Conservation (phyloP, 1,140 invertebrate genomes). For the Drosophila santomea region DNA sequence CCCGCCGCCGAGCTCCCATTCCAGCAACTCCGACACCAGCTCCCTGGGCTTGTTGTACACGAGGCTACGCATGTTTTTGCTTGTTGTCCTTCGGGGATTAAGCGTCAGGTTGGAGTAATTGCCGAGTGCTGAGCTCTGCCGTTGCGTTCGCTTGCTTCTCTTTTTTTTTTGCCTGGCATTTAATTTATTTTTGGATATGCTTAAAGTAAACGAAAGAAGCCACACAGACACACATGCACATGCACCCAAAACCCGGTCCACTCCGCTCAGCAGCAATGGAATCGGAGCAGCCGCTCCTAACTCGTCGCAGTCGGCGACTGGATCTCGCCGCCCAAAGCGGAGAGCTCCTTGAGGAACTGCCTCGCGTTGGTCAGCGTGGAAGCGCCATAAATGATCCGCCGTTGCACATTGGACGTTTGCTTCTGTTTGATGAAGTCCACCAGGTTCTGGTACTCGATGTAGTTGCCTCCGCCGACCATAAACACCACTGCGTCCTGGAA, state of each 20-base stretch:
- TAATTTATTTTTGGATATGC: constrained; percentile 83
- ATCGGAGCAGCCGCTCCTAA: constrained; percentile 69
- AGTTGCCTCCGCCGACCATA: constrained; percentile 98
- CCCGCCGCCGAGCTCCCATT: constrained; percentile 21
- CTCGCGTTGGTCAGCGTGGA: constrained; percentile 96
- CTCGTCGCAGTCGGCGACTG: constrained; percentile 83
- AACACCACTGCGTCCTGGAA: constrained; percentile 98
- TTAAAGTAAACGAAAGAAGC: constrained; percentile 69
- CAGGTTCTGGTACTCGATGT: constrained; percentile 99
- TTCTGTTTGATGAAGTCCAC: constrained; percentile 96
- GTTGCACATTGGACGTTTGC: constrained; percentile 89
- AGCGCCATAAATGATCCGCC: constrained; percentile 97
- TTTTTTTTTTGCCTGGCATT: constrained; percentile 65
- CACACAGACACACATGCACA: constrained; percentile 43
- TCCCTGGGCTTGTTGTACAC: constrained; percentile 66
- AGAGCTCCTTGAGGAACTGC: constrained; percentile 96
- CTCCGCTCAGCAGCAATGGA: constrained; percentile 65
- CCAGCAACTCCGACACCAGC: constrained; percentile 5
- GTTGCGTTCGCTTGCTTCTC: constrained; percentile 19
- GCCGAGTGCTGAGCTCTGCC: constrained; percentile 42
- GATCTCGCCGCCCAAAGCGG: constrained; percentile 90
- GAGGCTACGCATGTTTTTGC: constrained; percentile 77
- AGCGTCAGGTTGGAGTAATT: constrained; percentile 79
- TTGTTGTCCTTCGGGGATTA: constrained; percentile 81
- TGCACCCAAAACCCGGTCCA: constrained; percentile 24